Evolutionary conservation across 2,113 vertebrate genomes (phyloP).

Genomic region (Otus sunia): DNA sequence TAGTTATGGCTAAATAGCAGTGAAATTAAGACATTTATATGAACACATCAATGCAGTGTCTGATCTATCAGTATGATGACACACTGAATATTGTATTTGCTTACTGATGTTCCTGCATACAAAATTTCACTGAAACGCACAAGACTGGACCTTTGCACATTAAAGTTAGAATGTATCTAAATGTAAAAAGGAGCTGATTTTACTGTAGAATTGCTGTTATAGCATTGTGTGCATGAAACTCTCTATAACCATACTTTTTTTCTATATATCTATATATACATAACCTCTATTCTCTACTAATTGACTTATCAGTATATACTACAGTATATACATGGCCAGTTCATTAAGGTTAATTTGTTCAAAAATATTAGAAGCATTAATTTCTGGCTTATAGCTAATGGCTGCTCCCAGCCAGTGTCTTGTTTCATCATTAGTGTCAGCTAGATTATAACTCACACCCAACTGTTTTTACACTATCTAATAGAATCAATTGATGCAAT

Average conservation of each 20-base stretch:
- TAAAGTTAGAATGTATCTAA: neutral
- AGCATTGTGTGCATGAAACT: neutral
- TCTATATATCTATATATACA: conserved; percentile 1
- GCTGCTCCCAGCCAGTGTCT: conserved; percentile 91
- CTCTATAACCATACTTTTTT: neutral
- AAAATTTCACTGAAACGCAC: neutral
- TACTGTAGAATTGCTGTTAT: neutral
- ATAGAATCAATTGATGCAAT: conserved; percentile 97
- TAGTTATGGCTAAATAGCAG: neutral
- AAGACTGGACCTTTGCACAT: neutral
- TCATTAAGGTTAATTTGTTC: conserved; percentile 88
- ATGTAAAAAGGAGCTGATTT: neutral
- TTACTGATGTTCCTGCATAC: neutral
- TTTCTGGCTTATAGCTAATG: conserved; percentile 93
- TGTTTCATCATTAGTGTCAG: conserved; percentile 99
- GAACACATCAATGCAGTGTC: neutral
- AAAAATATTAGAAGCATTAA: conserved; percentile 99
- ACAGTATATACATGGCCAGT: conserved; percentile 79
- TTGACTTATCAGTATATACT: conserved; percentile 74
- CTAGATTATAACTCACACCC: conserved; percentile 98
- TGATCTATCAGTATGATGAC: neutral
- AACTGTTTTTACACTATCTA: conserved; percentile 97
- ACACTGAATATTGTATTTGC: neutral
- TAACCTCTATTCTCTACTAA: conserved; percentile 59
- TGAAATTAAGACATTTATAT: neutral